phyloP scores from a whole-genome alignment of 2,888 invertebrate genomes.

The Idaea dimidiata region DNA sequence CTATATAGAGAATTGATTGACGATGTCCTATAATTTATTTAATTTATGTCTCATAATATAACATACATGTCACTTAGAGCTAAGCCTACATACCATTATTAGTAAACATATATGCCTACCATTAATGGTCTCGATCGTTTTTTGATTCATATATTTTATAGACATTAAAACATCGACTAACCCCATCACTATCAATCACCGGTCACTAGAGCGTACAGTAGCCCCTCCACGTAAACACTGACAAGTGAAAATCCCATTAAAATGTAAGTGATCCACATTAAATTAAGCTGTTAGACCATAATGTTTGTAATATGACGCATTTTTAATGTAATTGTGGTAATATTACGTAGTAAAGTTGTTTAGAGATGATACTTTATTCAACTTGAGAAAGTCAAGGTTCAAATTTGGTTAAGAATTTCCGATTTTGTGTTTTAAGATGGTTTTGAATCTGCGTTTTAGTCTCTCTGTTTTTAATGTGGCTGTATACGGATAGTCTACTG shows the following conservation, averaged over 20 bases:
- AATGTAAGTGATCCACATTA: slow-evolving; percentile 6
- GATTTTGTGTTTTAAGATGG: background rate
- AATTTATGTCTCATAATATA: too few species aligned
- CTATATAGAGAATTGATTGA: too few species aligned
- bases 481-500: too few species aligned
- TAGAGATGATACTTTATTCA: background rate
- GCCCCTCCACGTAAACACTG: slow-evolving; percentile 37
- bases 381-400: background rate
- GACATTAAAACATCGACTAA: slow-evolving; percentile 20
- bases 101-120: too few species aligned
- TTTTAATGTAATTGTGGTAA: background rate
- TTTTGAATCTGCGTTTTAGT: background rate
- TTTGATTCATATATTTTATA: slow-evolving; percentile 9
- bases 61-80: too few species aligned
- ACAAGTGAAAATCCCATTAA: slow-evolving; percentile 43
- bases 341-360: background rate
- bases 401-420: background rate
- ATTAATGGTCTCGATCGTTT: background rate
- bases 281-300: background rate
- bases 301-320: background rate
- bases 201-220: slow-evolving; percentile 37
- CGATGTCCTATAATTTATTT: too few species aligned
- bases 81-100: too few species aligned
- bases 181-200: background rate
- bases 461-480: background rate